Evolutionary conservation across 2,113 vertebrate species (phyloP).

Genomic region (Aspidoscelis tigris): DNA sequence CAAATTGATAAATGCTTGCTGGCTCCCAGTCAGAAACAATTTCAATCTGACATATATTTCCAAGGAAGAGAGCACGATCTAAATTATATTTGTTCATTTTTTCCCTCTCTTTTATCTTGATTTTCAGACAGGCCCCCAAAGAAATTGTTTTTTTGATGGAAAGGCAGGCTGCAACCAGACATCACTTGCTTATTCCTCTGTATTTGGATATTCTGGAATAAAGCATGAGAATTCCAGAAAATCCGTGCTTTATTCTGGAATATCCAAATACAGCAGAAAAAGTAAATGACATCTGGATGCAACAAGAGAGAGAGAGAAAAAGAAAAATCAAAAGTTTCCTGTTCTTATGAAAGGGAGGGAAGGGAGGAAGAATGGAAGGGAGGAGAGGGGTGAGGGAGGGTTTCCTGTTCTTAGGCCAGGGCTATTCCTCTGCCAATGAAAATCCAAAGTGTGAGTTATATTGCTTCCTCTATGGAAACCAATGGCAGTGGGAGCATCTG

Average conservation of each 20-base stretch:
- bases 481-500: too few relatives aligned
- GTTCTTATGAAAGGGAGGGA: background rate
- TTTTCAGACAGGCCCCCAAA: background rate
- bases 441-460: background rate
- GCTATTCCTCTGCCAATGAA: background rate
- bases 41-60: background rate
- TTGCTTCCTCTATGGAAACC: background rate
- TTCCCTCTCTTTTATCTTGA: background rate
- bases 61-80: background rate
- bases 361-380: background rate
- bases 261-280: too few relatives aligned
- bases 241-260: too few relatives aligned
- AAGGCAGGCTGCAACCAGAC: too few relatives aligned
- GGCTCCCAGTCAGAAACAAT: constrained; percentile 5
- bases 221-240: too few relatives aligned
- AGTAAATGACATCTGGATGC: too few relatives aligned
- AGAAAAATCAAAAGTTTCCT: background rate
- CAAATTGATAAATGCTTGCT: constrained; percentile 40
- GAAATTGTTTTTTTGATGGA: background rate
- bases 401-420: too few relatives aligned
- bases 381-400: background rate
- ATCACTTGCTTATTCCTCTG: too few relatives aligned
- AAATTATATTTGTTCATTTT: background rate
- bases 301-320: background rate
- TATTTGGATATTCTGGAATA: too few relatives aligned